These are phyloP conservation scores for Thalassophryne amazonica DNA, from an alignment of 2,797 vertebrate genomes.

Conservation along the genomic window DNA sequence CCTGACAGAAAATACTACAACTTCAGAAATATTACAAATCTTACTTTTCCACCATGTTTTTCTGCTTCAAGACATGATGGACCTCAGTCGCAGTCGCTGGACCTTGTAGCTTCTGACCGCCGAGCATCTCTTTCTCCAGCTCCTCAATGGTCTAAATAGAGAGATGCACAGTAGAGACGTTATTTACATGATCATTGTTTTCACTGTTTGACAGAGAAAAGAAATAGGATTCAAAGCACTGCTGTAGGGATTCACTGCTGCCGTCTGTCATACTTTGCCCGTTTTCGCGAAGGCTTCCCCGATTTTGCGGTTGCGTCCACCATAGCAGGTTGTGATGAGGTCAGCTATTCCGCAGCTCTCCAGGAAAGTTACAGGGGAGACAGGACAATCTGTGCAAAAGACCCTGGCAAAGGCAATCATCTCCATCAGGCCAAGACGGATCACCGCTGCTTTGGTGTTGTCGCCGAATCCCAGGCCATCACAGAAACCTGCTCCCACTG, in stretches of 20 bases:
- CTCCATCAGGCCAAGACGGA: conserved; percentile 96
- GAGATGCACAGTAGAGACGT: neutral
- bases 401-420: conserved; percentile 91
- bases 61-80: conserved; percentile 85
- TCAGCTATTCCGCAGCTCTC: conserved; percentile 96
- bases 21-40: conserved; percentile 35
- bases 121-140: conserved; percentile 94
- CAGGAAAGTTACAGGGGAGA: conserved; percentile 87
- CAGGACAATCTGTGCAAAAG: conserved; percentile 84
- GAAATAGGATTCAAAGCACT: too few relatives aligned
- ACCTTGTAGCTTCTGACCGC: conserved; percentile 97
- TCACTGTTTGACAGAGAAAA: neutral
- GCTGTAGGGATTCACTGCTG: too few relatives aligned
- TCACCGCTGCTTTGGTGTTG: conserved; percentile 96
- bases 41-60: conserved; percentile 89
- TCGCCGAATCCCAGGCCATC: conserved; percentile 93
- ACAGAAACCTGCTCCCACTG: conserved; percentile 94
- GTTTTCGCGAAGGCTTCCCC: conserved; percentile 91
- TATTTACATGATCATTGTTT: neutral
- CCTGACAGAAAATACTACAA: neutral
- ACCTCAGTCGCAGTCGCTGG: conserved; percentile 89
- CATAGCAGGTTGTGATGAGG: conserved; percentile 97
- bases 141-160: conserved; percentile 87
- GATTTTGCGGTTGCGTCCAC: conserved; percentile 93
- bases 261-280: conserved; percentile 81